Evolutionary conservation across 2,113 vertebrate genomes (phyloP), one percentile per base, ranked within the genome.

Genomic region (Phalacrocorax carbo): DNA sequence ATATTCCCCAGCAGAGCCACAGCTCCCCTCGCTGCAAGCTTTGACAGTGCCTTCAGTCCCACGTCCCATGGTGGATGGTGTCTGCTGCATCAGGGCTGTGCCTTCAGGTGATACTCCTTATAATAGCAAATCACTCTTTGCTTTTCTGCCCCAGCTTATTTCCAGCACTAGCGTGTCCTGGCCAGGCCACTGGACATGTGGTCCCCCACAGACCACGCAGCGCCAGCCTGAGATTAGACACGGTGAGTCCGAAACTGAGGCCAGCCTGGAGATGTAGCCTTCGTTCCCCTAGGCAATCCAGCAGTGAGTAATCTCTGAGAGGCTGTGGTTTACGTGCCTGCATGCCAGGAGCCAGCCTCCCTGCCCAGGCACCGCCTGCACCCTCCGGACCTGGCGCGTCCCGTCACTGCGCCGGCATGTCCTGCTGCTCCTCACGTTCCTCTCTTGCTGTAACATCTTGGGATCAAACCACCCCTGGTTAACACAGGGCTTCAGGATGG

Each of bases 51-150:
- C 40, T 68, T n/a, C 5, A 1, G 13, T 13, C 27, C 64, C 4
- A 0, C 10, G 4, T 40, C n/a, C 38, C 14, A 2, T 18, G 0
- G 0, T 4, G 68, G 34, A 21, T 36, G 44, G 26, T 3, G 0
- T 34, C 66, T 79, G 42, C 44, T 51, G 21, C 60, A 21, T 0
- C 1, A 0, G 27, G 55, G 27, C 55, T 76, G 34, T 17, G 66
- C 57, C 27, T 32, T 78, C 48, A 54, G 30, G 13, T 7, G 3
- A 5, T 52, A 79, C 55, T 38, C 83, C 57, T 76, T 73, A 11
- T 6, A 29, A 22, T 3, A n/a, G 17, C 32, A 64, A 82, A 73
- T 19, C 18, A 61, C 8, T 29, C 55, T 81, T 66, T 40, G n/a
- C 60, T 73, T 54, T 86, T 68, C n/a, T 60, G 27, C 21, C 36